These are phyloP conservation scores for Drosophila watanabei DNA, from an alignment of 1,140 invertebrate genomes.

Conservation along the genomic window DNA sequence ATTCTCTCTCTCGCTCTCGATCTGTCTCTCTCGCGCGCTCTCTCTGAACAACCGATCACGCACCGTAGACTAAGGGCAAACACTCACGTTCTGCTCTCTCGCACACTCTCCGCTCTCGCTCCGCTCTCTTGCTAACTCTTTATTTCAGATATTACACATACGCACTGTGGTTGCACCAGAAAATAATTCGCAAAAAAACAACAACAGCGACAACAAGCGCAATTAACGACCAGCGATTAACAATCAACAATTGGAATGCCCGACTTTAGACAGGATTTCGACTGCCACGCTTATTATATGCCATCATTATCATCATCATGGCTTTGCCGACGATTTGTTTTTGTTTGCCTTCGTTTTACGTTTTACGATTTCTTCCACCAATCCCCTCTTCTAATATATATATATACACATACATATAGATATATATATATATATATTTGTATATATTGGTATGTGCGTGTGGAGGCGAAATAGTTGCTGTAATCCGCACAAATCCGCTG, in stretches of 20 bases:
- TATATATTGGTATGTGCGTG: slow-evolving; percentile 17
- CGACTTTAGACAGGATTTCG: slow-evolving; percentile 25
- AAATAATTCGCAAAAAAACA: slow-evolving; percentile 74
- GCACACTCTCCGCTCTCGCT: slow-evolving; percentile 16
- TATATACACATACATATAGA: neutral
- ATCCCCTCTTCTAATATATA: slow-evolving; percentile 7
- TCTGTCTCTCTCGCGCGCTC: slow-evolving; percentile 21
- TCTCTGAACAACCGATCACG: slow-evolving; percentile 15
- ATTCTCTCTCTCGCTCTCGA: slow-evolving; percentile 8
- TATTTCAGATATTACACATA: slow-evolving; percentile 63
- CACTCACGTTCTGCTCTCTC: slow-evolving; percentile 11
- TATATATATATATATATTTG: neutral
- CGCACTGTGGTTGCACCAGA: slow-evolving; percentile 71
- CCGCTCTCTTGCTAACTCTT: neutral
- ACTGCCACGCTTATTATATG: slow-evolving; percentile 34
- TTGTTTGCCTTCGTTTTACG: slow-evolving; percentile 51
- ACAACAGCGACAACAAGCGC: neutral
- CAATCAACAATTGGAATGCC: slow-evolving; percentile 22
- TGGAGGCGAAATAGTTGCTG: slow-evolving; percentile 51
- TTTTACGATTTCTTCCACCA: slow-evolving; percentile 20
- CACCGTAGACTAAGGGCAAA: neutral
- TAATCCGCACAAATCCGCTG: slow-evolving; percentile 84
- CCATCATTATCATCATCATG: slow-evolving; percentile 12
- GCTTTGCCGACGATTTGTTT: slow-evolving; percentile 51
- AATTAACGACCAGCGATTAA: slow-evolving; percentile 11